phyloP scores from a whole-genome alignment of 2,797 vertebrate genomes.

The Paedocypris micromegethes region DNA sequence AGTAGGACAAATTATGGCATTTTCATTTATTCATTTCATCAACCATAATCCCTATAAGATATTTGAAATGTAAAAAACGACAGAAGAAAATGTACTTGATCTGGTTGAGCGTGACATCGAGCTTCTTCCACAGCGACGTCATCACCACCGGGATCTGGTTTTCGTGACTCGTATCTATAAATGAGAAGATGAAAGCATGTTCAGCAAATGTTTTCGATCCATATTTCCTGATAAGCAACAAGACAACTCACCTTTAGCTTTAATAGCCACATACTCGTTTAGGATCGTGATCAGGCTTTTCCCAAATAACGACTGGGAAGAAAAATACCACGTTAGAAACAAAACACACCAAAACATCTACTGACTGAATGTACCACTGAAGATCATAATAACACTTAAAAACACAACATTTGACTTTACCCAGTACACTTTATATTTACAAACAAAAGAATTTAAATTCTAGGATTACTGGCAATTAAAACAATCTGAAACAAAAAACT shows the following conservation, averaged over 20 bases:
- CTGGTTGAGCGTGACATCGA: slow-evolving; percentile 94
- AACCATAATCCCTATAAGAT: no score
- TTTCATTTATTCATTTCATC: no score
- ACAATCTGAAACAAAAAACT: no score
- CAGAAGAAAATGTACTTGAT: slow-evolving; percentile 76
- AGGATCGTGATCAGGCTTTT: slow-evolving; percentile 92
- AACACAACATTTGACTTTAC: background rate
- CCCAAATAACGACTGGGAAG: slow-evolving; percentile 88
- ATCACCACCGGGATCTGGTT: slow-evolving; percentile 82
- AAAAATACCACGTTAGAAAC: background rate
- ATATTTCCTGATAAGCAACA: background rate
- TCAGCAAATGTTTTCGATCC: background rate
- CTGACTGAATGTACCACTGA: no score
- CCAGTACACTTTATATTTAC: no score
- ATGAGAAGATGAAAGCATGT: background rate
- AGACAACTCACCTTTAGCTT: slow-evolving; percentile 82
- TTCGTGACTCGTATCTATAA: slow-evolving; percentile 66
- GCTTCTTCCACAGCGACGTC: slow-evolving; percentile 96
- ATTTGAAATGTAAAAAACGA: no score
- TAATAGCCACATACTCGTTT: slow-evolving; percentile 90
- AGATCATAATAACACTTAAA: background rate
- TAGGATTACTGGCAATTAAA: no score
- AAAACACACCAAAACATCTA: no score
- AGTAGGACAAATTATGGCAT: no score
- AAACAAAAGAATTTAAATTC: no score